Conservation (phyloP, 2,888 invertebrate species). For the Malthinus seriepunctatus region DNA sequence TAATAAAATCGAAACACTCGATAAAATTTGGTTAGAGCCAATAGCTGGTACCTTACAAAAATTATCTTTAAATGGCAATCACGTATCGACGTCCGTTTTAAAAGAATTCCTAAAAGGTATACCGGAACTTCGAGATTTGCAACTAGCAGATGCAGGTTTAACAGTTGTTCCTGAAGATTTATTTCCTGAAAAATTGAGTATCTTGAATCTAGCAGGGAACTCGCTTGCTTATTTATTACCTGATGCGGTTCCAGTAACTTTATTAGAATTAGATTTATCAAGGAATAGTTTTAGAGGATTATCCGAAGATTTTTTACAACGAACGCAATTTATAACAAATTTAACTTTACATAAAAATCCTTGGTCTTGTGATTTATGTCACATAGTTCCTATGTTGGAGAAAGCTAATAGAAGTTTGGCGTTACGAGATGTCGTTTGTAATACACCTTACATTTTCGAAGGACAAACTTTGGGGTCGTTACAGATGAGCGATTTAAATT, state of each 20-base stretch:
- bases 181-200: constrained; percentile 60
- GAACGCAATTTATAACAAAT: constrained; percentile 40
- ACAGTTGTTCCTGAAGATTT: constrained; percentile 60
- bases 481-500: constrained; percentile 52
- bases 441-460: constrained; percentile 61
- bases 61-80: constrained; percentile 73
- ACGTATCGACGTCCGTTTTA: constrained; percentile 60
- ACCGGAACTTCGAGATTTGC: constrained; percentile 60
- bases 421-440: constrained; percentile 61
- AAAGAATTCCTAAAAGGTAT: constrained; percentile 59
- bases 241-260: constrained; percentile 59
- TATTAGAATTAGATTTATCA: constrained; percentile 71
- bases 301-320: constrained; percentile 55
- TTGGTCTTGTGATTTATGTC: constrained; percentile 73
- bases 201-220: constrained; percentile 75
- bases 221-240: constrained; percentile 63
- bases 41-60: constrained; percentile 63
- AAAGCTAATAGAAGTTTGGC: constrained; percentile 59
- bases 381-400: constrained; percentile 63
- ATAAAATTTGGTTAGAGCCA: constrained; percentile 60
- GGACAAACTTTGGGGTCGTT: constrained; percentile 56
- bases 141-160: constrained; percentile 63
- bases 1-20: constrained; percentile 70
- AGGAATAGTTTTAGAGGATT: constrained; percentile 71
- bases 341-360: constrained; percentile 62